Evolutionary conservation across 2,888 invertebrate genomes (phyloP).

Genomic region (Hofmannophila pseudospretella): DNA sequence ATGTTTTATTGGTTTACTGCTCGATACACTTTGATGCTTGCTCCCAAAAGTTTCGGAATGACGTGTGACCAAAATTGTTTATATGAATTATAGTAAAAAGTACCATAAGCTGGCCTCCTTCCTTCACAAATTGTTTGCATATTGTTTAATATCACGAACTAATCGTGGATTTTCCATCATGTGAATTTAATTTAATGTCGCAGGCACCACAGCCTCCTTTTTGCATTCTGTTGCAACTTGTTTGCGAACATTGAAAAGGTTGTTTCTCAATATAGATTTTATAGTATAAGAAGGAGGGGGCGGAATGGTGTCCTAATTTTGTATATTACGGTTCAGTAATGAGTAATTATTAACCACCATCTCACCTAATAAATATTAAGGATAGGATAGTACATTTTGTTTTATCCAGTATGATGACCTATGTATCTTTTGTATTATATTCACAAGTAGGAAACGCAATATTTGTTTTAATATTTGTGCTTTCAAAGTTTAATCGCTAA

Average conservation of each 20-base stretch:
- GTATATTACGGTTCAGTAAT: background rate
- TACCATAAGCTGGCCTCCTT: conserved; percentile 83
- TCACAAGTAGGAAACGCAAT: no score
- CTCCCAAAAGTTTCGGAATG: conserved; percentile 46
- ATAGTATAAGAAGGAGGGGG: conserved; percentile 23
- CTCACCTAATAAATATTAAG: no score
- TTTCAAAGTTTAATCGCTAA: no score
- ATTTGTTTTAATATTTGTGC: no score
- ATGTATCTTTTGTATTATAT: no score
- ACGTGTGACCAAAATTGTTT: conserved; percentile 49
- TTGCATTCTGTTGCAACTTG: background rate
- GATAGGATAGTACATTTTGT: no score
- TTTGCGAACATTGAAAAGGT: background rate
- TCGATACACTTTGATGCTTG: conserved; percentile 64
- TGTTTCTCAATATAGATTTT: background rate
- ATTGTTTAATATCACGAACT: conserved; percentile 52
- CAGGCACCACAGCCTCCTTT: conserved; percentile 8
- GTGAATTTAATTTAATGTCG: conserved; percentile 18
- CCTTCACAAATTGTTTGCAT: conserved; percentile 93
- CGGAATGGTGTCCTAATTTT: conserved; percentile 20
- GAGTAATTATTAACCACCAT: background rate
- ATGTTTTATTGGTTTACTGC: conserved; percentile 74
- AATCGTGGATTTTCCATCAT: conserved; percentile 16
- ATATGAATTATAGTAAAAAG: conserved; percentile 33
- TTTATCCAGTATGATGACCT: no score